Evolutionary conservation across 1,140 invertebrate genomes (phyloP).

Genomic region (Fopius arisanus): DNA sequence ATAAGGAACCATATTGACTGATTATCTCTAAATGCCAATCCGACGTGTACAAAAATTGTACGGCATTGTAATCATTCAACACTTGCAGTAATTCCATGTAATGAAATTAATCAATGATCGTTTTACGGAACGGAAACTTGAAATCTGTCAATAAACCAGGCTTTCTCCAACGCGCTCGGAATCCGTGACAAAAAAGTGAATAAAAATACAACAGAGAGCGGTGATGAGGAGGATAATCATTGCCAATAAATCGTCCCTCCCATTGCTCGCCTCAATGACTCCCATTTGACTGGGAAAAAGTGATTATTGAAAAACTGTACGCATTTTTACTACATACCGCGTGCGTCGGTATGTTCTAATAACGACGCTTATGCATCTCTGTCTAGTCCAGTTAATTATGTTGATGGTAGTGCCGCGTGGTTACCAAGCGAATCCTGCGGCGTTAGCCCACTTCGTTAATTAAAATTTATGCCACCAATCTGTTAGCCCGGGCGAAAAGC

Average conservation of each 20-base stretch:
- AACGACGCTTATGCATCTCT: constrained; percentile 54
- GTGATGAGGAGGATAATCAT: neutral
- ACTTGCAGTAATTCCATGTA: no score
- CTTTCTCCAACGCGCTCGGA: no score
- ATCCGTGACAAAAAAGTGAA: neutral
- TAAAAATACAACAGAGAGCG: neutral
- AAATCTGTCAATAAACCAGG: no score
- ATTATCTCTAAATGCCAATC: no score
- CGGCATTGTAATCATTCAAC: no score
- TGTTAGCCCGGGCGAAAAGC: constrained; percentile 33
- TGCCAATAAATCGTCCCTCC: neutral
- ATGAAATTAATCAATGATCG: no score
- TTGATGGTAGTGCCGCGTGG: constrained; percentile 40
- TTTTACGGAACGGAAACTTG: no score
- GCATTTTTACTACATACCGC: constrained; percentile 26
- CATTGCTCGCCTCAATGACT: neutral
- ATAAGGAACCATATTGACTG: no score
- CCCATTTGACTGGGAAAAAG: neutral
- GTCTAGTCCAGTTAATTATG: constrained; percentile 53
- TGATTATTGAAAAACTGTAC: neutral
- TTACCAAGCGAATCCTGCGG: constrained; percentile 32
- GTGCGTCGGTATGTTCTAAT: constrained; percentile 45
- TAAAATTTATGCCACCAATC: constrained; percentile 41
- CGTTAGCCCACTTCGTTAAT: constrained; percentile 40
- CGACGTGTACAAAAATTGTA: no score